Evolutionary conservation across 2,113 vertebrate species (phyloP).

Genomic region (Cyanoliseus patagonus): DNA sequence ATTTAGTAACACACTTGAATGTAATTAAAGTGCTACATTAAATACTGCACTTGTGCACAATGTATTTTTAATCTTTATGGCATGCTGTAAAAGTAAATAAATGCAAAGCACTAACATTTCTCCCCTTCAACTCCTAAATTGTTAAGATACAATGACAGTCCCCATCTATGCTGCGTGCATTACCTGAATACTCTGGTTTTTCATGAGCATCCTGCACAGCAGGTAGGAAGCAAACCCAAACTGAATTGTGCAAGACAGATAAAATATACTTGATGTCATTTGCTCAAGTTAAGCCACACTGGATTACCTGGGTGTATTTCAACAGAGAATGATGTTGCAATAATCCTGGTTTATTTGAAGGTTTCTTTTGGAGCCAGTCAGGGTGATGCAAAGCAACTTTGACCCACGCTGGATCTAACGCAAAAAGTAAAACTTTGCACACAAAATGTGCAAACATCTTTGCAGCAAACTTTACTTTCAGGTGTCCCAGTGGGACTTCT

Average conservation of each 20-base stretch:
- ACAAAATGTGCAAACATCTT: background rate
- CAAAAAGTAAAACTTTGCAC: background rate
- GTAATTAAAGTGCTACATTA: constrained; percentile 81
- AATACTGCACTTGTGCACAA: constrained; percentile 79
- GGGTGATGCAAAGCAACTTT: constrained; percentile 6
- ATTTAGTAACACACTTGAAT: constrained; percentile 84
- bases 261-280: background rate
- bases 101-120: constrained; percentile 70
- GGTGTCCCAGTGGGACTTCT: background rate
- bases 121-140: constrained; percentile 64
- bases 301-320: background rate
- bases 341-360: background rate
- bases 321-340: background rate
- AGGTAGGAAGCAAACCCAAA: background rate
- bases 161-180: background rate
- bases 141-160: constrained; percentile 54
- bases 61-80: constrained; percentile 86
- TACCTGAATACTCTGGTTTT: constrained; percentile 21
- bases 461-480: background rate
- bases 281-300: background rate
- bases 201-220: background rate
- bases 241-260: background rate
- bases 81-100: constrained; percentile 81
- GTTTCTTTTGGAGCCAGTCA: background rate
- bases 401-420: fast-evolving